Percentiles rank a stretch among this genome's conserved stretches.
Conservation (phyloP, 2,113 vertebrate species). For the Baryphthengus martii region DNA sequence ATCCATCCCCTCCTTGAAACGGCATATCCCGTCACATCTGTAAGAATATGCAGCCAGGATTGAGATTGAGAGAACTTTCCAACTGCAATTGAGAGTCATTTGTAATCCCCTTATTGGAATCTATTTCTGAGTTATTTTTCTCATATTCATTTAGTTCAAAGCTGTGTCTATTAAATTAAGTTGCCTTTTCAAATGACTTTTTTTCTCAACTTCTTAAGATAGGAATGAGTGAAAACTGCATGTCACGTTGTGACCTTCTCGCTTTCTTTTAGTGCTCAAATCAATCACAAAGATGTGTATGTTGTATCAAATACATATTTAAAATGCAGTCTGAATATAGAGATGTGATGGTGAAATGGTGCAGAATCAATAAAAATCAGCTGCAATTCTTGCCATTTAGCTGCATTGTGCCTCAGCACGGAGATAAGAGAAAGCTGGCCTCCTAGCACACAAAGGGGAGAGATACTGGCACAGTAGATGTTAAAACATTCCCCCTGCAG, state of each 20-base stretch:
- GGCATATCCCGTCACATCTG: not conserved
- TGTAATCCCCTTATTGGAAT: not conserved
- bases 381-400: not conserved
- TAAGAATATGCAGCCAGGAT: not conserved
- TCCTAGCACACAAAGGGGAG: not conserved
- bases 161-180: not conserved
- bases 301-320: not conserved
- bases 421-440: not conserved
- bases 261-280: not conserved
- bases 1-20: not conserved
- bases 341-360: not conserved
- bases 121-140: not conserved
- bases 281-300: not conserved
- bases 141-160: conserved; percentile 18
- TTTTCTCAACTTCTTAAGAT: not conserved
- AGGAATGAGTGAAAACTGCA: not conserved
- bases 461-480: not conserved
- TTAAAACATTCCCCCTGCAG: not conserved
- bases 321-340: not conserved
- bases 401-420: not conserved
- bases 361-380: not conserved
- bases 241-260: not conserved
- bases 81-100: not conserved
- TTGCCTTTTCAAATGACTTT: not conserved
- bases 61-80: not conserved